Evolutionary conservation across 2,113 vertebrate genomes (phyloP).

Genomic region (Procavia capensis): DNA sequence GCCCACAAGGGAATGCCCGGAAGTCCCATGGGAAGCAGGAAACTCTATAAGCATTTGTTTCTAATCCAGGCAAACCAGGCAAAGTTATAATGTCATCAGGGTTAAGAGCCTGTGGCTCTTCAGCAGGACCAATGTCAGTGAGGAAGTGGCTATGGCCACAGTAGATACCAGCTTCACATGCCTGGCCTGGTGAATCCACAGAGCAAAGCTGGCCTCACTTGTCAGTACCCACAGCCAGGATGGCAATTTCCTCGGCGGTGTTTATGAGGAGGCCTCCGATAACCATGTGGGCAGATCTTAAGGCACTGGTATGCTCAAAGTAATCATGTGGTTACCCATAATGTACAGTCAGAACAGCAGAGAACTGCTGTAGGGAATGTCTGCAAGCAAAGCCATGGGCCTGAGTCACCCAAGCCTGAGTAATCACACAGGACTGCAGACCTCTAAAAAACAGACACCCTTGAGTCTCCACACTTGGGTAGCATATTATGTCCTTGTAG

Average conservation of each 20-base stretch:
- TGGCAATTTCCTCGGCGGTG: constrained; percentile 48
- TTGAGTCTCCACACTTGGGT: neutral
- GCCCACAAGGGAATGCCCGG: neutral
- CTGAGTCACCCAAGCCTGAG: constrained; percentile 43
- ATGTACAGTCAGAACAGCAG: neutral
- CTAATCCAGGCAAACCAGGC: neutral
- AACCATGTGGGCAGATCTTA: neutral
- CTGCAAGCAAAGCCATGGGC: constrained; percentile 28
- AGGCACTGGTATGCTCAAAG: constrained; percentile 24
- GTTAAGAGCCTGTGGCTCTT: neutral
- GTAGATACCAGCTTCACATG: neutral
- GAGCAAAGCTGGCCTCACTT: constrained; percentile 40
- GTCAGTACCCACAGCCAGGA: neutral
- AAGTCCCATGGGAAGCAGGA: constrained; percentile 16
- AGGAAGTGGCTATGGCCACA: neutral
- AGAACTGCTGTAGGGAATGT: neutral
- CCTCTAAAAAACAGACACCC: neutral
- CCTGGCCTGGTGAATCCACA: neutral
- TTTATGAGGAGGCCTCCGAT: constrained; percentile 29
- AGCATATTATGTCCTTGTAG: neutral
- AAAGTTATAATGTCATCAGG: constrained; percentile 7
- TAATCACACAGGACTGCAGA: constrained; percentile 48
- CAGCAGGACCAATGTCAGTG: neutral
- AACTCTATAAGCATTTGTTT: neutral
- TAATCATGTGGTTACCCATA: neutral